Conservation (phyloP, 2,888 invertebrate species). For the Drosophila tanythrix region DNA sequence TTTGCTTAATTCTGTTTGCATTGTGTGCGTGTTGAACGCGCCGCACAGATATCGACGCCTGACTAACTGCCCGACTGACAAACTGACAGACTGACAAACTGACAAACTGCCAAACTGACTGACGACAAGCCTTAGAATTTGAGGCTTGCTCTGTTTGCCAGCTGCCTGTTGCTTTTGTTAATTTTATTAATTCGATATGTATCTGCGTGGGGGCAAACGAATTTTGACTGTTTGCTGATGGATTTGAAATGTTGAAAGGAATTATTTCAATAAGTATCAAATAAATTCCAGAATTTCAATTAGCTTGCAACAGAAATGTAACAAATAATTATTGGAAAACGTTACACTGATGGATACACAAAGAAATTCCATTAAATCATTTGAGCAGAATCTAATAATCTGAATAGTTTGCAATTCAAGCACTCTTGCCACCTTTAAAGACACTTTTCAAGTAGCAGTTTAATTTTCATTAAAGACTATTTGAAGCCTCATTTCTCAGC, state of each 20-base stretch:
- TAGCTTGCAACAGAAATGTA: conserved; percentile 1
- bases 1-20: conserved; percentile 54
- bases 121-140: conserved; percentile 17
- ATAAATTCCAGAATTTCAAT: conserved; percentile 29
- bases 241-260: not conserved
- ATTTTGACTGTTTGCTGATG: conserved; percentile 3
- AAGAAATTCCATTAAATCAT: conserved; percentile 8
- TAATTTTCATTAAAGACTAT: not conserved
- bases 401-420: not conserved
- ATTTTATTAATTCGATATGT: conserved; percentile 37
- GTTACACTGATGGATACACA: not conserved
- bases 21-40: conserved; percentile 42
- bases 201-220: conserved; percentile 6
- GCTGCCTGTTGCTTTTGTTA: conserved; percentile 34
- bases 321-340: not conserved
- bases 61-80: conserved; percentile 10
- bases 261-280: conserved; percentile 6
- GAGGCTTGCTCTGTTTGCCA: conserved; percentile 13
- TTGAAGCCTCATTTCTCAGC: not conserved
- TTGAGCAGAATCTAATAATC: too few relatives aligned
- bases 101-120: conserved; percentile 2
- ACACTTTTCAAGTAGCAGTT: not conserved
- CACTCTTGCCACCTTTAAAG: not conserved
- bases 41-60: conserved; percentile 12
- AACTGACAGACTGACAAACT: not conserved